Evolutionary conservation across 2,888 invertebrate species (phyloP).

Genomic region (Lycaena phlaeas): DNA sequence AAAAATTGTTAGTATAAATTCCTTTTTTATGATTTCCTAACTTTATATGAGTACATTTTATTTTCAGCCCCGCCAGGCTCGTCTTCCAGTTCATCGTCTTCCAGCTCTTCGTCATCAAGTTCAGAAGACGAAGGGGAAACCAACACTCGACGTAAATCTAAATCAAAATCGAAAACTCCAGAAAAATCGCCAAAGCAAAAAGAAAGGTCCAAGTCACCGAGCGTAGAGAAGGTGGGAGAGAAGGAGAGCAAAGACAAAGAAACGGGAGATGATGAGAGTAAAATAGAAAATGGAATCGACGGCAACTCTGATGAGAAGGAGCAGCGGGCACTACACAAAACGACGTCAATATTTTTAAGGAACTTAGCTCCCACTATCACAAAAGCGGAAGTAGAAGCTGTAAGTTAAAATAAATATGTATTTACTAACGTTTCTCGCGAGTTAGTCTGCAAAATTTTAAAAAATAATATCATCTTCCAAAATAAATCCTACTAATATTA

Average conservation of each 20-base stretch:
- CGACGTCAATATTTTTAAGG: conserved; percentile 96
- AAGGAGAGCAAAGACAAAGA: conserved; percentile 46
- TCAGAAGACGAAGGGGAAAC: conserved; percentile 64
- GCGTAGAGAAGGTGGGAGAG: conserved; percentile 34
- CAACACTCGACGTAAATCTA: conserved; percentile 45
- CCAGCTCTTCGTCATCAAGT: conserved; percentile 65
- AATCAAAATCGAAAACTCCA: conserved; percentile 43
- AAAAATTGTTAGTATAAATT: no score
- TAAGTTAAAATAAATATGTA: conserved; percentile 61
- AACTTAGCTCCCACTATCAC: conserved; percentile 97
- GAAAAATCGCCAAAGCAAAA: conserved; percentile 49
- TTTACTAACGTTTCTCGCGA: no score
- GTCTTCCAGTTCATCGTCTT: conserved; percentile 65
- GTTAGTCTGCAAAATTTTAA: no score
- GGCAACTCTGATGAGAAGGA: conserved; percentile 56
- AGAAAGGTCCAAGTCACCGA: conserved; percentile 46
- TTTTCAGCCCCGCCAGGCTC: conserved; percentile 58
- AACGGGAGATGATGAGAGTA: conserved; percentile 36
- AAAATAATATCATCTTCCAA: no score
- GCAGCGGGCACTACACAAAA: conserved; percentile 89
- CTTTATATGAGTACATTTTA: conserved; percentile 8
- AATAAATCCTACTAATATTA: no score
- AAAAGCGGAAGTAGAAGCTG: conserved; percentile 95
- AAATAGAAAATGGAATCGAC: conserved; percentile 68
- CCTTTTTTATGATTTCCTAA: no score